Conservation (phyloP, 2,113 vertebrate species). For the Nymphicus hollandicus region DNA sequence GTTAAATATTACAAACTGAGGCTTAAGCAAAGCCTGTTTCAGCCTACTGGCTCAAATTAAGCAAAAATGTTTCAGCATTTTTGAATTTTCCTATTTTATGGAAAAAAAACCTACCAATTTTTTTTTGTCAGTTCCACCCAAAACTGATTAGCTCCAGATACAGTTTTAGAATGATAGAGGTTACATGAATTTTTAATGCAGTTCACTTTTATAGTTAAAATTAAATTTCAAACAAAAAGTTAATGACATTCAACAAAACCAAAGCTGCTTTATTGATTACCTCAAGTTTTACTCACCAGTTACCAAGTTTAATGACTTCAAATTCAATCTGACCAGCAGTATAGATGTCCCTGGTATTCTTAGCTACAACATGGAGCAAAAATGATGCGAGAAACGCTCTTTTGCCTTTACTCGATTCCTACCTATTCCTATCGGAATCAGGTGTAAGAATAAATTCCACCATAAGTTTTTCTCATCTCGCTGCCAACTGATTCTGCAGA, state of each 20-base stretch:
- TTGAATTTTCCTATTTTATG: background rate
- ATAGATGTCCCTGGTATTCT: background rate
- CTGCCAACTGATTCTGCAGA: background rate
- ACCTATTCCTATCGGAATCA: background rate
- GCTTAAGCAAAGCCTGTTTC: background rate
- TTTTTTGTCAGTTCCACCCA: background rate
- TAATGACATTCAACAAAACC: background rate
- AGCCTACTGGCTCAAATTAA: background rate
- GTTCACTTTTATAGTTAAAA: background rate
- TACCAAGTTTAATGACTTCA: background rate
- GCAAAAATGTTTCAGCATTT: background rate
- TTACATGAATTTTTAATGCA: background rate
- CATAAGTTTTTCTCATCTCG: background rate
- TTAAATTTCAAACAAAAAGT: background rate
- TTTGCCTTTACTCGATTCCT: background rate
- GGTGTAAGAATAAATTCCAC: background rate
- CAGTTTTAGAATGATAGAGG: background rate
- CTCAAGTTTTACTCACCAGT: background rate
- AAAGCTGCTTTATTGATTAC: background rate
- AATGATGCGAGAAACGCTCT: background rate
- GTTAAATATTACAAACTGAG: background rate
- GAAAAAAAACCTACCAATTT: rapidly evolving
- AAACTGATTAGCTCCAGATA: background rate
- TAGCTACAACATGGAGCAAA: background rate
- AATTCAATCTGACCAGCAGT: background rate